Percentiles rank a stretch among this genome's conserved stretches.
Conservation (phyloP, 2,797 vertebrate genomes). For the Garrulus glandarius region DNA sequence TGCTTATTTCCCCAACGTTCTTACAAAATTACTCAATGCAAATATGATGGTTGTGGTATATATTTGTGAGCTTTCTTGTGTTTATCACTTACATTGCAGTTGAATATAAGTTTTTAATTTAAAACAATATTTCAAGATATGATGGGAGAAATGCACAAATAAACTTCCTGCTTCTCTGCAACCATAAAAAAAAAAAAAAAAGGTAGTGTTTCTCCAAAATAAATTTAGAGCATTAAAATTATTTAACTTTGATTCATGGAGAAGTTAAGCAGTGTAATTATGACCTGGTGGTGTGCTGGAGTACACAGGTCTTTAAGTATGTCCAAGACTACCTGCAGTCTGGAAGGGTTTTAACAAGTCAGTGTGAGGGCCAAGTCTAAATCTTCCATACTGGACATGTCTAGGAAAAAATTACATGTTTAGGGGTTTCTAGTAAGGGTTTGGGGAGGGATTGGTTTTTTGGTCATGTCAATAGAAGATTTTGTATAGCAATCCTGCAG, state of each 20-base stretch:
- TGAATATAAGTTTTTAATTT: neutral
- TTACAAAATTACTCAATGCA: neutral
- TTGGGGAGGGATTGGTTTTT: neutral
- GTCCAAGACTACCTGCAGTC: neutral
- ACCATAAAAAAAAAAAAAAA: neutral
- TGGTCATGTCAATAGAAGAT: neutral
- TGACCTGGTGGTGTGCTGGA: neutral
- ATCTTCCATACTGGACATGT: neutral
- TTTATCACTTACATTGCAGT: neutral
- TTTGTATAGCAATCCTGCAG: neutral
- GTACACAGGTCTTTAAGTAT: neutral
- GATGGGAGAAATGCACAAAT: neutral
- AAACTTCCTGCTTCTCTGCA: neutral
- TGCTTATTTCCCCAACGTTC: neutral
- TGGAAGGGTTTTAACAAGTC: neutral
- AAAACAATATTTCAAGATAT: fast-evolving
- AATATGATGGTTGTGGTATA: neutral
- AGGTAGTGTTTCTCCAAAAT: neutral
- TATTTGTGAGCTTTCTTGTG: neutral
- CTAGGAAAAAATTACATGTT: neutral
- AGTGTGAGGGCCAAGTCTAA: neutral
- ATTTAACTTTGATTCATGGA: neutral
- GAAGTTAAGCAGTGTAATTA: neutral
- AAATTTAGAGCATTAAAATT: neutral
- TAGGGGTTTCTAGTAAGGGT: neutral